Percentiles rank a stretch among this genome's conserved stretches.
These are phyloP conservation scores for Dermatemys mawii DNA, from an alignment of 2,113 vertebrate genomes.

Conservation along the genomic window DNA sequence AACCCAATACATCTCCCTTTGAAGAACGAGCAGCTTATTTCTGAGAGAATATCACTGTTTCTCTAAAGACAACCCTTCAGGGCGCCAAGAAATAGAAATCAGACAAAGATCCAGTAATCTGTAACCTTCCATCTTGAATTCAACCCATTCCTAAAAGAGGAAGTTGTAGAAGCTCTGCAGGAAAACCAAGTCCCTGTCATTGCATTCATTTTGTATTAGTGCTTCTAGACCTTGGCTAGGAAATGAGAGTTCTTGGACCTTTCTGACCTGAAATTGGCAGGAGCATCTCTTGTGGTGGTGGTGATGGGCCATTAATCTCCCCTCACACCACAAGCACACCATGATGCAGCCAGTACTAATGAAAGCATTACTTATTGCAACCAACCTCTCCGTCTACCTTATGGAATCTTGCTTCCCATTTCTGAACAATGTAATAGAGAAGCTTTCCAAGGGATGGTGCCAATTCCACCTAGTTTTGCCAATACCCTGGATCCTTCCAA, in stretches of 20 bases:
- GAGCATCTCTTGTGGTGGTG: neutral
- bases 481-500: neutral
- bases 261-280: neutral
- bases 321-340: neutral
- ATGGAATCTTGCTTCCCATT: neutral
- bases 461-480: neutral
- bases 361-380: neutral
- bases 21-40: neutral
- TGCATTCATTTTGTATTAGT: neutral
- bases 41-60: neutral
- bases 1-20: neutral
- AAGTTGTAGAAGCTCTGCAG: neutral
- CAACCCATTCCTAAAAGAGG: neutral
- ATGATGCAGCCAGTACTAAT: neutral
- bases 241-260: neutral
- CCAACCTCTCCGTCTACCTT: accelerated
- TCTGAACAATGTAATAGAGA: neutral
- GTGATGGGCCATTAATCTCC: neutral
- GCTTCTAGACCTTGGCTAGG: neutral
- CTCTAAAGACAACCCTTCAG: neutral
- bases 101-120: neutral
- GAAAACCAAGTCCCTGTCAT: neutral
- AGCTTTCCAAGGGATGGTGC: neutral
- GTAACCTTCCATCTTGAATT: neutral
- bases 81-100: neutral